Evolutionary conservation across 2,888 invertebrate genomes (phyloP), one percentile per base, ranked within the genome.

Genomic region (Lasioglossum marginatum): DNA sequence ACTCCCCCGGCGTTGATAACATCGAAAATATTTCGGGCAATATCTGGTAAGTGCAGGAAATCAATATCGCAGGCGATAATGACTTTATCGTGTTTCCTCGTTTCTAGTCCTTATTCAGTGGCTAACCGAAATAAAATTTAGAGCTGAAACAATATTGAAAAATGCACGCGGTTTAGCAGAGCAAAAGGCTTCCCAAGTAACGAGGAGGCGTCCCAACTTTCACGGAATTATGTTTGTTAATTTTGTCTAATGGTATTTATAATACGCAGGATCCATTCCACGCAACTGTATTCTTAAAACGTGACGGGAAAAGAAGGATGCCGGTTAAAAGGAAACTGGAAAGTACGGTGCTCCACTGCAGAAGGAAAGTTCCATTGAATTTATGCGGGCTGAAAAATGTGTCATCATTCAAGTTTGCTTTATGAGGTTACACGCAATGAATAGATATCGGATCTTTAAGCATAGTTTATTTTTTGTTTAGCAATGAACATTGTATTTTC

Each of bases 191-290:
- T 23, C 5, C 27, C 60, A 5, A 60, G 27, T 16, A 60, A 27
- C n/a, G 27, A 63, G 60, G 1, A 10, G 23, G 19, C 23, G 37
- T 23, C 37, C 4, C 37, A 5, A 37, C 68, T 68, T 68, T 68
- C 68, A 37, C 37, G 37, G 68, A 68, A 37, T 68, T 68, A 68
- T 37, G 37, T 37, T 68, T 37, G n/a, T 23, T 68, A 37, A 68
- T 68, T 68, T 37, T 23, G 37, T 34, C 34, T 68, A 68, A 68
- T 68, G 34, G 10, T 34, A 68, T 37, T 34, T 37, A 68, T 12
- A 12, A 37, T 23, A 40, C 23, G 37, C 23, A 40, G 37, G 37
- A 68, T 68, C n/a, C n/a, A 68, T 68, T 37, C 23, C 37, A 68
- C 23, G 37, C 23, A n/a, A 68, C 23, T 40, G 37, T 40, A 68